Base-by-base conservation (phyloP, 2,888 invertebrate genomes). In the Hypercompe scribonia region DNA sequence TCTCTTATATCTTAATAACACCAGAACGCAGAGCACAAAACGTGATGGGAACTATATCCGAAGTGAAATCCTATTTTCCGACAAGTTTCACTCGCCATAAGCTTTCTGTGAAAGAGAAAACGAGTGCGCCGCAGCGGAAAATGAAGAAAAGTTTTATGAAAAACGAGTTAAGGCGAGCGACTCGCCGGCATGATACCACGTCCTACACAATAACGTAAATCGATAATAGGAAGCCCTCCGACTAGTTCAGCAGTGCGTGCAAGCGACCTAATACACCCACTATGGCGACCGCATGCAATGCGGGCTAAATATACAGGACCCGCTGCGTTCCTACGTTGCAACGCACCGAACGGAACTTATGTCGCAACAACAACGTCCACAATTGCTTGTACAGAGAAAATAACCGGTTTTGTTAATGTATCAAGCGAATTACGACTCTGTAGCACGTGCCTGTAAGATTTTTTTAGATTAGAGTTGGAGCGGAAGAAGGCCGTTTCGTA, bases 191-290 rank as follows among this genome's bases (percentile, higher is more conserved):
- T 88, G 87, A 88, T 89, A 88, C 83, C 87, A 85, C 90, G 89
- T 90, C 89, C 90, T 91, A 90, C 89, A 91, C 91, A 91, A 90
- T 90, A 91, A 92, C 94, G 92, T 93, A 93, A 94, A 94, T 95
- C 95, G 95, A 95, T 95, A 94, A 93, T 93, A 94, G 94, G 95
- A 94, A 95, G 92, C 94, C 94, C 94, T 94, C 93, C 93, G 95
- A 95, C 91, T 95, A 95, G 95, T 94, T 95, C 95, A 95, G 93
- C 94, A 94, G 95, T 95, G 95, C 95, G 95, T 95, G 95, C 94
- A 90, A 92, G 91, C 95, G 95, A 95, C 95, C 95, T 93, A 94
- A 95, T 93, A 95, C 94, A 95, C 94, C 93, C 92, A 94, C 94
- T 90, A 90, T 88, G 88, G 88, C 89, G 87, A 89, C 89, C 90